A percentile compares a stretch with the other conserved stretches of the same genome.
phyloP scores from a whole-genome alignment of 2,888 invertebrate species.

The Tineola bisselliella region DNA sequence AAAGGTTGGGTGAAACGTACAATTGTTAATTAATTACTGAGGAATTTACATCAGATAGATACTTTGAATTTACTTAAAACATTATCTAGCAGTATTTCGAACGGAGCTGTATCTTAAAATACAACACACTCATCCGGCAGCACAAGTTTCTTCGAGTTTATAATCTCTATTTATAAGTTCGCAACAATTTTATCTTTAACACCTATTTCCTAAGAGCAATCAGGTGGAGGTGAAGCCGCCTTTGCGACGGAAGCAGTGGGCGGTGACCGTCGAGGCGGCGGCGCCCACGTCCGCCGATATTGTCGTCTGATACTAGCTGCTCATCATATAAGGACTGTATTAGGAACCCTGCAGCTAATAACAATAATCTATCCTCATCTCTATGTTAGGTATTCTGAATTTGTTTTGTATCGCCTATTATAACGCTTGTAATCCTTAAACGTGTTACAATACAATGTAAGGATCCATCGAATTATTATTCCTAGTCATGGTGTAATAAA shows the following conservation, averaged over 20 bases:
- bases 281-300: slow-evolving; percentile 39
- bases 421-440: no score
- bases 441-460: no score
- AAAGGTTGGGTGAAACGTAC: background rate
- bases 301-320: slow-evolving; percentile 39
- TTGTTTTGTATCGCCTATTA: background rate
- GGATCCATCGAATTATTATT: no score
- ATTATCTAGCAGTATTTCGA: background rate
- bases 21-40: background rate
- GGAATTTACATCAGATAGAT: background rate
- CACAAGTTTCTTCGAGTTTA: background rate
- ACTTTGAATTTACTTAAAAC: background rate
- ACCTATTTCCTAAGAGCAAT: slow-evolving; percentile 39
- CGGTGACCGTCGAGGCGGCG: slow-evolving; percentile 31
- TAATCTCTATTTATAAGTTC: slow-evolving; percentile 1
- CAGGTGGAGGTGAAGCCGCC: slow-evolving; percentile 52
- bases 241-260: slow-evolving; percentile 61
- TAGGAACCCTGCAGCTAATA: slow-evolving; percentile 7
- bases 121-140: background rate
- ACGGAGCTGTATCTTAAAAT: background rate
- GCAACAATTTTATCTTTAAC: slow-evolving; percentile 8
- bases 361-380: background rate
- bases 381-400: background rate
- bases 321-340: slow-evolving; percentile 24
- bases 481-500: no score